Percentiles rank a stretch among this genome's conserved stretches.
Conservation (phyloP, 2,797 vertebrate species). For the Otolemur crassicaudatus region DNA sequence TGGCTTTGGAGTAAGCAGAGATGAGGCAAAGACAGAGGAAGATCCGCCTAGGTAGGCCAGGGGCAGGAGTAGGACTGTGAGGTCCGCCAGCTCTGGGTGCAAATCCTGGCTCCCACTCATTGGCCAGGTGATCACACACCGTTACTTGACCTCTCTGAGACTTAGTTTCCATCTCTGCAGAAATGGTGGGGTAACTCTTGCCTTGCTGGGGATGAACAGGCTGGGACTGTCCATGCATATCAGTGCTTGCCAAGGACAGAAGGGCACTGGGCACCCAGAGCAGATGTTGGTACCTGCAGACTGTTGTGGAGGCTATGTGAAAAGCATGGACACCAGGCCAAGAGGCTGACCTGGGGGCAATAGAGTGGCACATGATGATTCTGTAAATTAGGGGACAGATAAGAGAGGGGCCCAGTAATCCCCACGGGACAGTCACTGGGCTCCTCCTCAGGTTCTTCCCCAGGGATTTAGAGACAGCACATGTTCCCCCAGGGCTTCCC, state of each 20-base stretch:
- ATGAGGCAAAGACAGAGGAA: rapidly evolving
- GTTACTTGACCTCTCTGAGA: not conserved
- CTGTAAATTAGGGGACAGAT: not conserved
- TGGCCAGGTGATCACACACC: not conserved
- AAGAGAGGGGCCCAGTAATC: not conserved
- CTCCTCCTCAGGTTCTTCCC: not conserved
- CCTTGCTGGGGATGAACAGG: not conserved
- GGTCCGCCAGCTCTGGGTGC: not conserved
- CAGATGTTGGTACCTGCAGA: not conserved
- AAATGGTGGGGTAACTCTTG: not conserved
- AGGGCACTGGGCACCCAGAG: not conserved
- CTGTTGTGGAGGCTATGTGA: not conserved
- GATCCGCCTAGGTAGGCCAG: not conserved
- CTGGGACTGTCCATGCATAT: not conserved
- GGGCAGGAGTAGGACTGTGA: not conserved
- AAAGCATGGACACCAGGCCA: not conserved
- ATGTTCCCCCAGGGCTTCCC: not conserved
- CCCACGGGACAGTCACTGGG: not conserved
- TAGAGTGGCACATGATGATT: not conserved
- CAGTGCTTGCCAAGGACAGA: not conserved
- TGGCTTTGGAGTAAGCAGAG: not conserved
- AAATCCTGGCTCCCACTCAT: not conserved
- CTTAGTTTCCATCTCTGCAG: not conserved
- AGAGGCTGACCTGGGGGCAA: not conserved
- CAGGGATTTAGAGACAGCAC: not conserved